phyloP scores from a whole-genome alignment of 2,797 vertebrate genomes.

The Corythornis leucogaster region DNA sequence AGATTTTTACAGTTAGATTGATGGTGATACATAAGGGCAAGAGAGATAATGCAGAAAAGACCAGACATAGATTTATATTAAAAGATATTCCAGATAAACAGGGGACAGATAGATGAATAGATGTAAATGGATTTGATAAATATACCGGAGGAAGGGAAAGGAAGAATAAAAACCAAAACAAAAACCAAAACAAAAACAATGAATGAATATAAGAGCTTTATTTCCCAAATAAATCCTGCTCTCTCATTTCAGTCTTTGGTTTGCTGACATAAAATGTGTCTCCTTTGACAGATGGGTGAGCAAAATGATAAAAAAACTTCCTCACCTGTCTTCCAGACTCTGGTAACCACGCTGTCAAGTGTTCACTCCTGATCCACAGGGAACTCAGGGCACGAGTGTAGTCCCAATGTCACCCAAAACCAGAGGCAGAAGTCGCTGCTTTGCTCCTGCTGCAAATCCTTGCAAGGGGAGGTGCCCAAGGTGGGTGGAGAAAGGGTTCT shows the following conservation, averaged over 20 bases:
- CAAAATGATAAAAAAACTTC: neutral
- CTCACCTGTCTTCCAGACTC: neutral
- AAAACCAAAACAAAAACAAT: too few species aligned
- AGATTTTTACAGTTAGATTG: conserved; percentile 23
- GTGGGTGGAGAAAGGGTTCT: neutral
- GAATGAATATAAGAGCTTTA: neutral
- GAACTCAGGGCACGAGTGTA: neutral
- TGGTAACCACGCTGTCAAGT: neutral
- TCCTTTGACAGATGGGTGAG: neutral
- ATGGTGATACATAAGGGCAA: neutral
- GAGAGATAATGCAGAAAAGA: neutral
- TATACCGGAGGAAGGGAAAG: neutral
- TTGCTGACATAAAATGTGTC: neutral
- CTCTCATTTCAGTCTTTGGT: neutral
- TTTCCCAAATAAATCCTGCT: conserved; percentile 21
- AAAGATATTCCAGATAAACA: conserved; percentile 1
- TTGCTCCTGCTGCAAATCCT: accelerated
- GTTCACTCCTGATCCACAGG: neutral
- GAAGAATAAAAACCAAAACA: neutral
- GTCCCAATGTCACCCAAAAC: neutral
- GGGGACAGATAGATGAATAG: conserved; percentile 16
- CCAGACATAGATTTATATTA: neutral
- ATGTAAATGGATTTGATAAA: conserved; percentile 37
- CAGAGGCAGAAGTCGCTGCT: neutral
- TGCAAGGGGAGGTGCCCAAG: neutral